These are phyloP conservation scores for Hemithea aestivaria DNA, from an alignment of 2,888 invertebrate genomes.

Conservation along the genomic window DNA sequence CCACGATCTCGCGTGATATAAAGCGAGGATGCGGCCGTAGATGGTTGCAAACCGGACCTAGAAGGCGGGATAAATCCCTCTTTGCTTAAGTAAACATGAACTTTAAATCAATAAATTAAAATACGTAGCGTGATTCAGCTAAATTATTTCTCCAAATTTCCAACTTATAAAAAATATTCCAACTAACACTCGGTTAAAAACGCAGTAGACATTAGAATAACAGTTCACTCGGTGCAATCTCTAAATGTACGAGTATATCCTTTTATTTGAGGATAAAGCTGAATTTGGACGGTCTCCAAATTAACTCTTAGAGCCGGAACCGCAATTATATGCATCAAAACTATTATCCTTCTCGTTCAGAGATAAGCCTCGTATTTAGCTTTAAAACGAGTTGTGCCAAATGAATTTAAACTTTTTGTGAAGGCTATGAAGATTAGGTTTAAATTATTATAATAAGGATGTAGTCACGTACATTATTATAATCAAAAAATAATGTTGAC, in stretches of 20 bases:
- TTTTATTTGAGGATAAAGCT: slow-evolving; percentile 64
- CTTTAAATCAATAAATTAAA: too few species aligned
- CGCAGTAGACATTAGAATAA: slow-evolving; percentile 20
- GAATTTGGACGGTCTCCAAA: slow-evolving; percentile 68
- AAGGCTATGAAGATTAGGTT: too few species aligned
- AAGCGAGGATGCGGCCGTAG: too few species aligned
- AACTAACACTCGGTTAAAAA: slow-evolving; percentile 10
- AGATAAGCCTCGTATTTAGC: slow-evolving; percentile 24
- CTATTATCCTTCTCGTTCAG: slow-evolving; percentile 34
- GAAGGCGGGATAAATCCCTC: too few species aligned
- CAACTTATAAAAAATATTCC: slow-evolving; percentile 4
- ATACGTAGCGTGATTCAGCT: too few species aligned
- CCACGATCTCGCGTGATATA: too few species aligned
- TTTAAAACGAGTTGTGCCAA: not conserved
- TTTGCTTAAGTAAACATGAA: too few species aligned
- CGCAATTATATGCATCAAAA: slow-evolving; percentile 61
- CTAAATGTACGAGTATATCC: slow-evolving; percentile 44
- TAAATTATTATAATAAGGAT: too few species aligned
- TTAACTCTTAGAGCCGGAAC: slow-evolving; percentile 64
- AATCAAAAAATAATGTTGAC: too few species aligned
- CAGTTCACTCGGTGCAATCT: slow-evolving; percentile 22
- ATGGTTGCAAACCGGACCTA: too few species aligned
- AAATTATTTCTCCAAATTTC: slow-evolving; percentile 5
- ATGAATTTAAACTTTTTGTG: not conserved
- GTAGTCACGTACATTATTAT: too few species aligned